Evolutionary conservation across 2,113 vertebrate species (phyloP).

Genomic region (Thymallus thymallus): DNA sequence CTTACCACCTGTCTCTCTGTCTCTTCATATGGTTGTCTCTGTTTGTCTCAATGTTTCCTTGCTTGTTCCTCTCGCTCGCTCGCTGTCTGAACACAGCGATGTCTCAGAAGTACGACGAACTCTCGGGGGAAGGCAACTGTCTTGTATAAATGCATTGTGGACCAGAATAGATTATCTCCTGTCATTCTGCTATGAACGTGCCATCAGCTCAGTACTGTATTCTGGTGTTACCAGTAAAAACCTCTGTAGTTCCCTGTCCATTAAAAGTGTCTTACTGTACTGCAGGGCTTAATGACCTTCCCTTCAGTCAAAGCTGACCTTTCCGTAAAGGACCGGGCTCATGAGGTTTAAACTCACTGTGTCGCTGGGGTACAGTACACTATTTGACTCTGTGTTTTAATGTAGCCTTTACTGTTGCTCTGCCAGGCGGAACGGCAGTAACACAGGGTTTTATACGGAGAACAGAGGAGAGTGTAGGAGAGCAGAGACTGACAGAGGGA

Average conservation of each 20-base stretch:
- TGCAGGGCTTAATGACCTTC: background rate
- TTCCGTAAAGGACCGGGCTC: conserved; percentile 20
- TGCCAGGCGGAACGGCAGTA: background rate
- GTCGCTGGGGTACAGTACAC: background rate
- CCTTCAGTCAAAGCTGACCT: conserved; percentile 12
- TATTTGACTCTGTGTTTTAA: conserved; percentile 7
- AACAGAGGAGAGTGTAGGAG: background rate
- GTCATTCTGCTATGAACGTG: background rate
- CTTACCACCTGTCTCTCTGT: background rate
- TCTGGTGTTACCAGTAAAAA: conserved; percentile 17
- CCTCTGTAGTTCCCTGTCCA: background rate
- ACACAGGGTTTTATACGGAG: too few species aligned
- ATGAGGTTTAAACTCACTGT: conserved; percentile 19
- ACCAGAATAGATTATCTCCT: background rate
- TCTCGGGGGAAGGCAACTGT: background rate
- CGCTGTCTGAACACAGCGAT: background rate
- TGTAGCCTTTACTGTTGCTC: conserved; percentile 16
- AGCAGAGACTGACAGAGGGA: background rate
- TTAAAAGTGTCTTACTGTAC: conserved; percentile 2
- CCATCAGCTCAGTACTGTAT: background rate
- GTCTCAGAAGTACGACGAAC: background rate
- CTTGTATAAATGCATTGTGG: background rate
- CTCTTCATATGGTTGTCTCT: background rate
- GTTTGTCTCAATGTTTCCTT: background rate
- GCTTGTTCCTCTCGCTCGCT: background rate